Evolutionary conservation across 2,797 vertebrate species (phyloP), one percentile per base, ranked within the genome.

Genomic region (Paramormyrops hopkinsi): DNA sequence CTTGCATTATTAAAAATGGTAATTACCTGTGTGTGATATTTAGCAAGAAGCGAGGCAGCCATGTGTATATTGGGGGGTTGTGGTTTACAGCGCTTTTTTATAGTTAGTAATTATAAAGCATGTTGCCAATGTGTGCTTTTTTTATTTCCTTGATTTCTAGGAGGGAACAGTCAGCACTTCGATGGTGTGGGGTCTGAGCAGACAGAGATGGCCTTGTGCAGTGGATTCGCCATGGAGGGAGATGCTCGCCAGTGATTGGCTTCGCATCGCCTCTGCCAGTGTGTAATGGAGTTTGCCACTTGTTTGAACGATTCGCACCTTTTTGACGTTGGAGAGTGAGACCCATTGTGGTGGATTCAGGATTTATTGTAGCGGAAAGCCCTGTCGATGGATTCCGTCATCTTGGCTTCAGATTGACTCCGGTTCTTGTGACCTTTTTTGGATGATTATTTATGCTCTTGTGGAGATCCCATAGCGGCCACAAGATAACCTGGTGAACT

Each of bases 401-500:
- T 90, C 76, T 88, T 88, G 19, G 90, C 88, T 91, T 51, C 48
- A 93, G 85, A 91, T 90, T 89, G 92, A 93, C 91, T 92, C 8
- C 0, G 76, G 90, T 92, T 91, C 79, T 73, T 89, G 41, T 46
- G 17, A 91, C 87, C 91, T 92, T 92, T 94, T 95, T 96, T 95
- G 95, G 94, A 94, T 94, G 95, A 94, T 96, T 94, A 93, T 94
- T 92, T 93, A 93, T 91, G 93, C 91, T 91, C 33, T 84, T 62
- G 84, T 92, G 95, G 95, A 94, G 95, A 90, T 94, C 93, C 91
- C 91, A 91, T 94, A 92, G 93, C 93, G 93, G 93, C 95, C 93
- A 94, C 94, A 93, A 93, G 95, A 94, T 94, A 93, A 92, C 94
- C 91, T 95, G 96, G 96, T 95, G 94, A 91, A 95, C 94, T 92